Percentiles rank a stretch among this genome's conserved stretches.
phyloP scores from a whole-genome alignment of 23 tunicate genomes.

The Ascidia mentula region DNA sequence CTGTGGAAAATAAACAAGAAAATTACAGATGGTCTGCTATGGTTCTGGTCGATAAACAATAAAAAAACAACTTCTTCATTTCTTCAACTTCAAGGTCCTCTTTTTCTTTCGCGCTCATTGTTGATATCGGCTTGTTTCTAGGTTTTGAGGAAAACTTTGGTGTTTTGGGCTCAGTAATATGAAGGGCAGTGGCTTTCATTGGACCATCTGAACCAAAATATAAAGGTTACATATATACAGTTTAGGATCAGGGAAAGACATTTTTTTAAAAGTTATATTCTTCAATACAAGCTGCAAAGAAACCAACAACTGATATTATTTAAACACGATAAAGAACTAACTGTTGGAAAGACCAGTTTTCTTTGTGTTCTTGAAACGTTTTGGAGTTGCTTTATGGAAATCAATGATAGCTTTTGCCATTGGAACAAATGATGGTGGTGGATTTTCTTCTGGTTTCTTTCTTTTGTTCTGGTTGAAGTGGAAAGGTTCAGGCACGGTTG shows the following conservation, averaged over 20 bases:
- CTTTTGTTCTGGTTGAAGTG: slow-evolving; percentile 29
- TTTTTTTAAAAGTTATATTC: background rate
- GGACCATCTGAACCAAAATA: slow-evolving; percentile 6
- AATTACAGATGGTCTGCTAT: background rate
- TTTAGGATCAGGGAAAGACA: too few species aligned
- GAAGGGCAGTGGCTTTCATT: slow-evolving; percentile 45
- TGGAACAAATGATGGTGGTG: slow-evolving; percentile 36
- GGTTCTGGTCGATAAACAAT: background rate
- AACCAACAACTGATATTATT: background rate
- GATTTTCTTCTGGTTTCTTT: background rate
- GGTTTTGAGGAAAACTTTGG: slow-evolving; percentile 44
- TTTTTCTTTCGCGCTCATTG: slow-evolving; percentile 47
- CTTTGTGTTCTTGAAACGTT: background rate
- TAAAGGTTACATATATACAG: background rate
- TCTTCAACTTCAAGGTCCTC: slow-evolving; percentile 66
- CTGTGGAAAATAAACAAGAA: background rate
- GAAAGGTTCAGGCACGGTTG: slow-evolving; percentile 55
- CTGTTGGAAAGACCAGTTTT: background rate
- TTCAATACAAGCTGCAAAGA: background rate
- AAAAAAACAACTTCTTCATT: slow-evolving; percentile 35
- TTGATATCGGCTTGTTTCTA: slow-evolving; percentile 18
- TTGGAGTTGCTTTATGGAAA: slow-evolving; percentile 43
- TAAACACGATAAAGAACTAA: background rate
- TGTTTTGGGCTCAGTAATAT: slow-evolving; percentile 49
- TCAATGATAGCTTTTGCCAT: slow-evolving; percentile 72